These are phyloP conservation scores for Sciurus vulgaris DNA, from an alignment of 2,797 vertebrate genomes.

Conservation along the genomic window DNA sequence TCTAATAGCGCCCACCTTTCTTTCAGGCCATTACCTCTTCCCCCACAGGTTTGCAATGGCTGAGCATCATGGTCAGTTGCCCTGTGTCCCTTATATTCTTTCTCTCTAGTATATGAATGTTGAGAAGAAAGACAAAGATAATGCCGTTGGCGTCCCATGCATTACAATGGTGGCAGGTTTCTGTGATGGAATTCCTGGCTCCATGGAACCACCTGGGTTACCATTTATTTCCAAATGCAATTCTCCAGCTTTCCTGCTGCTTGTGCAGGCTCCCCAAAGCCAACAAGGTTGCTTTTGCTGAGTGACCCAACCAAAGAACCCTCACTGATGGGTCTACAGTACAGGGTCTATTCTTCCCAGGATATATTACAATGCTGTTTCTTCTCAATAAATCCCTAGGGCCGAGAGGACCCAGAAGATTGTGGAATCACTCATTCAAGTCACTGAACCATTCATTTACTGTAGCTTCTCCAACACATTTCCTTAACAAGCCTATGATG, in stretches of 20 bases:
- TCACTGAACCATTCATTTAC: neutral
- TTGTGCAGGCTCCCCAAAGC: neutral
- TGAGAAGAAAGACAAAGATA: conserved; percentile 26
- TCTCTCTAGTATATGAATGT: neutral
- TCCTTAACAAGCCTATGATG: neutral
- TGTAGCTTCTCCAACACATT: conserved; percentile 37
- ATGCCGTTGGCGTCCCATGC: neutral
- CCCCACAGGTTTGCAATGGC: neutral
- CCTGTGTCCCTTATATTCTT: neutral
- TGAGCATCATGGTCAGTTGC: neutral
- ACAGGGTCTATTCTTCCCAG: neutral
- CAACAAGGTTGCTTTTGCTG: conserved; percentile 8
- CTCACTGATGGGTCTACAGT: neutral
- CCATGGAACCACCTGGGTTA: neutral
- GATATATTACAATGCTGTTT: neutral
- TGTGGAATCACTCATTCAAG: neutral
- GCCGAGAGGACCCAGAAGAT: neutral
- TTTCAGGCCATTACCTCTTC: neutral
- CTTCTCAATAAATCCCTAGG: neutral
- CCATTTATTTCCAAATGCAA: neutral
- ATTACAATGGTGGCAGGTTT: neutral
- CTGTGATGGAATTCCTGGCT: neutral
- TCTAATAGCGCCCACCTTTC: neutral
- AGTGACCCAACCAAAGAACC: neutral
- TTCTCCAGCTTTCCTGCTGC: neutral